These are phyloP conservation scores for Phenacoccus solenopsis DNA, from an alignment of 1,140 invertebrate species.

Conservation along the genomic window DNA sequence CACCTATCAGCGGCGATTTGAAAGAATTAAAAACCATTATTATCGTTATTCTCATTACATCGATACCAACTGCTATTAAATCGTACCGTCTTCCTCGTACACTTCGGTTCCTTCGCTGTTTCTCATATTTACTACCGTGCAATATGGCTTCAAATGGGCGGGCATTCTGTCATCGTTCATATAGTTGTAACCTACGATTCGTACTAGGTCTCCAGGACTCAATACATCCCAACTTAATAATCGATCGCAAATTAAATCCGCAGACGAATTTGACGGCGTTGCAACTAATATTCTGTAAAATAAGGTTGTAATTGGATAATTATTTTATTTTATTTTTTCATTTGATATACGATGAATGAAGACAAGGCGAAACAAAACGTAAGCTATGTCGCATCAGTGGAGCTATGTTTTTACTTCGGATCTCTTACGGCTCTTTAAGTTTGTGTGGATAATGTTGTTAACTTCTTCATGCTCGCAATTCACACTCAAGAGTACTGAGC, in stretches of 20 bases:
- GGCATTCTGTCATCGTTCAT: slow-evolving; percentile 45
- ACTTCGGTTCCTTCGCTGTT: background rate
- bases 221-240: slow-evolving; percentile 44
- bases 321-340: background rate
- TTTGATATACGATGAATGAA: too few species aligned
- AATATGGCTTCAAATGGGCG: slow-evolving; percentile 50
- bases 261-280: slow-evolving; percentile 77
- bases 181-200: slow-evolving; percentile 51
- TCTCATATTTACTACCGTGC: slow-evolving; percentile 35
- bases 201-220: slow-evolving; percentile 49
- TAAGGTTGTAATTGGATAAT: too few species aligned
- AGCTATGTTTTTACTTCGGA: too few species aligned
- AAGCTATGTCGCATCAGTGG: too few species aligned
- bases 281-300: slow-evolving; percentile 55
- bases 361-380: too few species aligned
- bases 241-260: slow-evolving; percentile 60
- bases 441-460: too few species aligned
- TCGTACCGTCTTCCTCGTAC: background rate
- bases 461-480: too few species aligned
- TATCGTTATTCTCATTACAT: too few species aligned
- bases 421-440: too few species aligned
- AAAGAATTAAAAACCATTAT: too few species aligned
- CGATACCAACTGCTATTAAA: background rate
- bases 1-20: too few species aligned
- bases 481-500: too few species aligned